Conservation (phyloP, 2,888 invertebrate species). For the Tubulanus polymorphus region DNA sequence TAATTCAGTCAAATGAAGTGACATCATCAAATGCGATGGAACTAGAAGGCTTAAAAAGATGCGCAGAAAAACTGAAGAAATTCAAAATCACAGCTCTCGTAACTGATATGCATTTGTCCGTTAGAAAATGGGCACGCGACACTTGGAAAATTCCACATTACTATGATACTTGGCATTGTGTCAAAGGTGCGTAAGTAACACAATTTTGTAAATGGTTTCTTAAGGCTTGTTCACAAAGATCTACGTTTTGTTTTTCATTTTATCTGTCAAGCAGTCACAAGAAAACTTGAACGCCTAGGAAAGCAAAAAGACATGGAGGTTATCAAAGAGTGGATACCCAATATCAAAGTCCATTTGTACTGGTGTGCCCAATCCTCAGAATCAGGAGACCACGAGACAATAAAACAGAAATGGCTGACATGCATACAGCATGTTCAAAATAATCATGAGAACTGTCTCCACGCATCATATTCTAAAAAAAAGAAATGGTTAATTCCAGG, state of each 20-base stretch:
- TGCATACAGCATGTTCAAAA: background rate
- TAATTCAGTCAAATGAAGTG: background rate
- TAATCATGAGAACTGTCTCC: background rate
- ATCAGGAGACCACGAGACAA: background rate
- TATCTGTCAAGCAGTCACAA: background rate
- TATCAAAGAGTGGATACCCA: background rate
- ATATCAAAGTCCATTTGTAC: background rate
- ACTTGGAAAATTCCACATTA: background rate
- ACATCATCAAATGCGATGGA: background rate
- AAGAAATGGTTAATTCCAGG: background rate
- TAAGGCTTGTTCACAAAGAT: too few relatives aligned
- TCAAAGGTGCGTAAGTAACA: background rate
- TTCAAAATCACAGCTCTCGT: background rate
- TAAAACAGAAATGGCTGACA: background rate
- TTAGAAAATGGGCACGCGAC: background rate
- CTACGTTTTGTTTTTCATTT: too few relatives aligned
- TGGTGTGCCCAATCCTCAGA: background rate
- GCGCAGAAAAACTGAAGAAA: background rate
- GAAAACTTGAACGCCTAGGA: too few relatives aligned
- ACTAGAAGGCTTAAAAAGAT: background rate
- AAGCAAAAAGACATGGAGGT: background rate
- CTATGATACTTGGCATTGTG: background rate
- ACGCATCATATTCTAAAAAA: background rate
- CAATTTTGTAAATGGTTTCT: background rate
- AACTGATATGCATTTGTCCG: background rate